These are phyloP conservation scores for Coenonympha arcania DNA, from an alignment of 2,888 invertebrate genomes.

Conservation along the genomic window DNA sequence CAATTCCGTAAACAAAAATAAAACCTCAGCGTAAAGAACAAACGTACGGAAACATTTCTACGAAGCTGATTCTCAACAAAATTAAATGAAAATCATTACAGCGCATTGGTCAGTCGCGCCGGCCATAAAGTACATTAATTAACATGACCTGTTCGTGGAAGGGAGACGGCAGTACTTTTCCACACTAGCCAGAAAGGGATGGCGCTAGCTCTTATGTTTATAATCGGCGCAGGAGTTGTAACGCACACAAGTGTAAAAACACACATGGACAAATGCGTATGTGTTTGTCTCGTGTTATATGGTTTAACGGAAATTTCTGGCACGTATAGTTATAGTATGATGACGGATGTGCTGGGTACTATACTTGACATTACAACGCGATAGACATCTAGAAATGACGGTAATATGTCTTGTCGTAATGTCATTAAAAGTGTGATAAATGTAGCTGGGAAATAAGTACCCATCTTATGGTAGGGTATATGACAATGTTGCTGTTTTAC, in stretches of 20 bases:
- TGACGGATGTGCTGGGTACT: constrained; percentile 39
- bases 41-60: background rate
- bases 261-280: constrained; percentile 15
- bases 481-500: too few relatives aligned
- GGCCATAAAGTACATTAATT: constrained; percentile 44
- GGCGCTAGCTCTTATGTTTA: constrained; percentile 33
- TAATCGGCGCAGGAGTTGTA: constrained; percentile 54
- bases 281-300: constrained; percentile 26
- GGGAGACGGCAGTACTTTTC: constrained; percentile 26
- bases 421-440: background rate
- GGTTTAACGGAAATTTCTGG: constrained; percentile 61
- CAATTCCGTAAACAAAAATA: too few relatives aligned
- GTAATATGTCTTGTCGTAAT: background rate
- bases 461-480: background rate
- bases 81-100: constrained; percentile 19
- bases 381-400: background rate
- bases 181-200: constrained; percentile 30
- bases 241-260: constrained; percentile 29
- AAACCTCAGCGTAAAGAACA: background rate
- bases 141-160: constrained; percentile 32
- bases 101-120: constrained; percentile 32
- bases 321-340: constrained; percentile 27
- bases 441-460: background rate
- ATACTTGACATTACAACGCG: background rate
- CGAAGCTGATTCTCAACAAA: constrained; percentile 3